Evolutionary conservation across 92 coral and sea anemone genomes (phyloP).

Genomic region (Porites rus): DNA sequence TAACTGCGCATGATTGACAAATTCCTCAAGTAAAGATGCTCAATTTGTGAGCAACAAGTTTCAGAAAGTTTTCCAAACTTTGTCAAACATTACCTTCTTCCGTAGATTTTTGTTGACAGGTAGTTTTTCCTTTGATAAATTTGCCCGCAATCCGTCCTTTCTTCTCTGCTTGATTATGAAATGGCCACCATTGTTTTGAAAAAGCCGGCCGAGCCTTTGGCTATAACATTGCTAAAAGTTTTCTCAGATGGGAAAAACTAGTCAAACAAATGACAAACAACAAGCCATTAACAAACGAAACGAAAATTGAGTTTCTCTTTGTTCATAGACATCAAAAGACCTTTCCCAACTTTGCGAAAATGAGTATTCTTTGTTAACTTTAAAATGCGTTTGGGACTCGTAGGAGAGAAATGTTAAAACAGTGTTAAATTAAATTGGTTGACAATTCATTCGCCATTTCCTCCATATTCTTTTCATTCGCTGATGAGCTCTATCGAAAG

Average conservation of each 20-base stretch:
- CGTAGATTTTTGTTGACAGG: neutral
- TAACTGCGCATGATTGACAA: slow-evolving; percentile 53
- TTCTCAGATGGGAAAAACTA: slow-evolving; percentile 8
- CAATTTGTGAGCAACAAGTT: slow-evolving; percentile 35
- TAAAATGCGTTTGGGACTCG: neutral
- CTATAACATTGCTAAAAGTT: neutral
- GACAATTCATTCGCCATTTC: neutral
- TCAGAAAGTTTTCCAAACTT: slow-evolving; percentile 56
- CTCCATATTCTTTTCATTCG: neutral
- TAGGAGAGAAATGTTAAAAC: neutral
- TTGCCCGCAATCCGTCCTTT: too few relatives aligned
- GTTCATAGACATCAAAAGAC: neutral
- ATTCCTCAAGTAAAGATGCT: neutral
- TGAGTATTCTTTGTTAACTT: neutral
- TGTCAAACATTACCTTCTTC: neutral
- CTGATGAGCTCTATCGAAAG: neutral
- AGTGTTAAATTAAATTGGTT: neutral
- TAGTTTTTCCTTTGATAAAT: neutral
- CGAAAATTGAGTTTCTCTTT: neutral
- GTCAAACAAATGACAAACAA: neutral
- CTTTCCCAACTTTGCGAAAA: neutral
- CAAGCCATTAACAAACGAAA: neutral
- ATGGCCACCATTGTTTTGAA: neutral
- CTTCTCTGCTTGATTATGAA: neutral
- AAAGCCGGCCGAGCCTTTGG: neutral